Evolutionary conservation across 2,113 vertebrate genomes (phyloP), one percentile per base, ranked within the genome.

Genomic region (Ahaetulla prasina): DNA sequence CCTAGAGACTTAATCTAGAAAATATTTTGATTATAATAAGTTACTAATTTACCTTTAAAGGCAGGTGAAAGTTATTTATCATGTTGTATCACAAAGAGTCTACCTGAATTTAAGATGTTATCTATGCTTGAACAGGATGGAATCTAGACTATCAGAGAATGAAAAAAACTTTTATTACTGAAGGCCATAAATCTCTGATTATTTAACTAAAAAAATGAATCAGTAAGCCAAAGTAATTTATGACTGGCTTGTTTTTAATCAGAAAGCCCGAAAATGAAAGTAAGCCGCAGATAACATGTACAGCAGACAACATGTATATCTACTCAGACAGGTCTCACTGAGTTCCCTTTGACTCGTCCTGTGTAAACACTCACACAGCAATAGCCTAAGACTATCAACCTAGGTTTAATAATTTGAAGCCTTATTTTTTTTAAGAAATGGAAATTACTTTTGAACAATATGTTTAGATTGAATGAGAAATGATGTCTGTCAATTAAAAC

Each of bases 151-250:
- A 54, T 23, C 93, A 93, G 92, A 94, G 11, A 80, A 63, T 60
- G 0, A 63, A 14, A 80, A 68, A 8, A 80, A 57, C 47, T 25
- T 45, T 91, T 54, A 47, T 93, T 87, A 20, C 74, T 88, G 35
- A 49, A 95, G 90, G 94, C 94, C 1, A 95, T 49, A 91, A 92
- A 39, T 80, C 57, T 20, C 74, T 53, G 63, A 94, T 8, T 94
- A n/a, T 57, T 95, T 94, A 92, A 11, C 93, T 94, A 45, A 94
- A 91, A 95, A 45, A 60, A 4, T 91, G 49, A 93, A 93, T 92
- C 84, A 45, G 16, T 54, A 91, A 30, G 25, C 84, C 87, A 52
- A 89, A 93, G 60, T 89, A 52, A 55, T 86, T 92, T 55, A 90
- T 60, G 53, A 89, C 92, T 49, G 20, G 92, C 63, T 91, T 90